A percentile compares a stretch with the other conserved stretches of the same genome.
phyloP scores from a whole-genome alignment of 2,797 vertebrate genomes.

The Tragelaphus eurycerus region DNA sequence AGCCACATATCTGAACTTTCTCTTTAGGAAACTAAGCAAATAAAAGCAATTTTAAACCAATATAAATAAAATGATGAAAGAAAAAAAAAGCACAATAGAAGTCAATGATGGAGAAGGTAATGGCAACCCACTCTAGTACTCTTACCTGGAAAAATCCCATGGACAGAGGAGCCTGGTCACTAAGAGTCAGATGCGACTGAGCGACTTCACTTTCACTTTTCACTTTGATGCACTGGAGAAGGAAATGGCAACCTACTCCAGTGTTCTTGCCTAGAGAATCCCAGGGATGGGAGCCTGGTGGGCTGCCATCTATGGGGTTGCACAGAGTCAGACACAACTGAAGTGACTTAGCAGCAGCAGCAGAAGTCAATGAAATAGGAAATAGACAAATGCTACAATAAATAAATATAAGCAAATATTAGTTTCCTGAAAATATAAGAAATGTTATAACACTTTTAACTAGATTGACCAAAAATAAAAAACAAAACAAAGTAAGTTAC shows the following conservation, averaged over 20 bases:
- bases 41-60: not conserved
- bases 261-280: not conserved
- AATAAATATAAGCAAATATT: not conserved
- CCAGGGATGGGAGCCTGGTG: not conserved
- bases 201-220: not conserved
- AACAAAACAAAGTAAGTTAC: not conserved
- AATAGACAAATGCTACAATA: not conserved
- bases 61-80: not conserved
- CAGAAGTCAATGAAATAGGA: not conserved
- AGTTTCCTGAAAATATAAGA: not conserved
- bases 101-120: not conserved
- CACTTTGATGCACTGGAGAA: not conserved
- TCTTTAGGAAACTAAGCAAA: not conserved
- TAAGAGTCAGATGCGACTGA: accelerated
- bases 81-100: not conserved
- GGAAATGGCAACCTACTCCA: not conserved
- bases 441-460: not conserved
- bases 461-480: constrained; percentile 33
- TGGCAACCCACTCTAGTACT: not conserved
- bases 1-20: not conserved
- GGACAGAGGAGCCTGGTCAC: not conserved
- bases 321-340: not conserved
- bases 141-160: not conserved
- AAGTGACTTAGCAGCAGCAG: not conserved
- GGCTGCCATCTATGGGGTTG: accelerated